phyloP scores from a whole-genome alignment of 1,140 invertebrate species.

The Pseudachorutes palmiensis region DNA sequence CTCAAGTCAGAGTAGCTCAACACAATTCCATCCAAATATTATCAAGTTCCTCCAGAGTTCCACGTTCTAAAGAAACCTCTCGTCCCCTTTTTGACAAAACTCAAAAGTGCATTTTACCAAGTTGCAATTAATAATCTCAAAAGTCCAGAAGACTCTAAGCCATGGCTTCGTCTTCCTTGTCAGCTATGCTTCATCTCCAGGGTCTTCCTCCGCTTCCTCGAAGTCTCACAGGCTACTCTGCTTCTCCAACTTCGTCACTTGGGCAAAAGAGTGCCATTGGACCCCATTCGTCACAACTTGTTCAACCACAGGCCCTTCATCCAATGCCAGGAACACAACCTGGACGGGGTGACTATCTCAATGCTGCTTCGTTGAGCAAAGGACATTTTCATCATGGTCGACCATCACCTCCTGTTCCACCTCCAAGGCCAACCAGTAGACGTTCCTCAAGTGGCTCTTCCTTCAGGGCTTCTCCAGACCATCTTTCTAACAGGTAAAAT shows the following conservation, averaged over 20 bases:
- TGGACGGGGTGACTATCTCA: conserved; percentile 1
- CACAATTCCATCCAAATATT: neutral
- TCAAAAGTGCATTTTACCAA: no score
- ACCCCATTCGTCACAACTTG: conserved; percentile 17
- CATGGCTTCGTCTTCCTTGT: conserved; percentile 13
- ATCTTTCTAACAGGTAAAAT: conserved; percentile 16
- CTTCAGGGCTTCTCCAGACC: conserved; percentile 31
- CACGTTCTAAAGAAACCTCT: no score
- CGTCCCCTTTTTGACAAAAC: no score
- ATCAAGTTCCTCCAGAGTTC: neutral
- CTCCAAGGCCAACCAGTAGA: conserved; percentile 33
- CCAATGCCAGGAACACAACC: conserved; percentile 2
- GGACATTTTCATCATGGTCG: conserved; percentile 14
- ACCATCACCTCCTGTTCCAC: conserved; percentile 30
- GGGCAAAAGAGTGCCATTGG: neutral
- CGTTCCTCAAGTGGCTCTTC: conserved; percentile 34
- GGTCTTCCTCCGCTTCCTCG: conserved; percentile 34
- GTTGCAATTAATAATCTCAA: no score
- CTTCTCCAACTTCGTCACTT: neutral
- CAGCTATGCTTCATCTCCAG: conserved; percentile 30
- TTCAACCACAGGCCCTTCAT: conserved; percentile 11
- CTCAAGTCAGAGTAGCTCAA: conserved; percentile 33
- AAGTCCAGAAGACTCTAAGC: no score
- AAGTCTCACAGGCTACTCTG: conserved; percentile 32
- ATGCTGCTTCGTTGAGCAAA: no score